Base-by-base conservation (phyloP, 1,140 invertebrate species). In the Drosophila kohkoa region DNA sequence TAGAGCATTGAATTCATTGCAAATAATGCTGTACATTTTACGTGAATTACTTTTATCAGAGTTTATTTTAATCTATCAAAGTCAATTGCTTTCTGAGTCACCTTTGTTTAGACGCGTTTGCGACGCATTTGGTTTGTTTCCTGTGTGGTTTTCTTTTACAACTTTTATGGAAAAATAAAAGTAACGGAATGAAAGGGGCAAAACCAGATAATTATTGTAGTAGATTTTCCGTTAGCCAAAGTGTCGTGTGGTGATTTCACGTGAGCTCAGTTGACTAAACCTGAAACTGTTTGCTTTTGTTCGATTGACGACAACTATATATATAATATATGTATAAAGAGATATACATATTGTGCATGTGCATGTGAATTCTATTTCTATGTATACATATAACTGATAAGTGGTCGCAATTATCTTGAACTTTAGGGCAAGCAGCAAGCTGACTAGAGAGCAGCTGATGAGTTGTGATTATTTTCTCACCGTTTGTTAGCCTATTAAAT, bases 401-500 rank as follows among this genome's bases (percentile, higher is more conserved):
- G 48, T 68, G 48, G 8, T 20, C 3, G 13, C 48, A 74, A 73
- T 73, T 77, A 59, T 35, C 45, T 49, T 45, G 69, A 70, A 65
- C 41, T 38, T 46, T 46, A 64, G 35, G 63, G 65, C 64, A 43
- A 55, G 60, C 72, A 43, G 41, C 64, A 43, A 55, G 60, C 72
- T 13, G 41, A 4, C 41, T 43, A 43, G 45, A 52, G 35, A 70
- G 32, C 58, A 59, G 11, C 59, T 65, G 55, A 49, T 64, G 60
- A 48, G 67, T 60, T 52, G 38, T 83, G 72, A 68, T 62, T 60
- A 86, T 75, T 69, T 86, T 62, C 20, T 67, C 75, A 85, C 72
- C 58, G 66, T 51, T 49, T 57, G 58, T 16, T n/a, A 28, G 11
- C 41, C 73, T 75, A 86, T 87, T 87, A 79, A 82, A 82, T 86